Percentiles rank a stretch among this genome's conserved stretches.
Conservation (phyloP, 2,113 vertebrate genomes). For the Gasterosteus aculeatus region DNA sequence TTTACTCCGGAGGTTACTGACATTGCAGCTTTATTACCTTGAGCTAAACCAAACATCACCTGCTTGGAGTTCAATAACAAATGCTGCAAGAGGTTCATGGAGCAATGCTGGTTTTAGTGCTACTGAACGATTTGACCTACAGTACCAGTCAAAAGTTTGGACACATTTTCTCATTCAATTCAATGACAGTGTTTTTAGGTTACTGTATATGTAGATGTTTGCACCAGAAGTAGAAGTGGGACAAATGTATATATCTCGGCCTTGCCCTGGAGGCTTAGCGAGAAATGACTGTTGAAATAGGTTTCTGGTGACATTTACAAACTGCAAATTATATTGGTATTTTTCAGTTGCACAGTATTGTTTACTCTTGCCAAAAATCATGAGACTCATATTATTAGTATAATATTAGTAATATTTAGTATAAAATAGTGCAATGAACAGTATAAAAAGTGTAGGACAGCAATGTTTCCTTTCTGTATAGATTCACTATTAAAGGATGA, state of each 20-base stretch:
- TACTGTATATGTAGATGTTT: not conserved
- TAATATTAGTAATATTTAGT: too few relatives aligned
- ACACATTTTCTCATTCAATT: too few relatives aligned
- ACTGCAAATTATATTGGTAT: constrained; percentile 23
- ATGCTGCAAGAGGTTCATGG: not conserved
- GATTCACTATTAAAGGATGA: constrained; percentile 18
- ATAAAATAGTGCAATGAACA: constrained; percentile 43
- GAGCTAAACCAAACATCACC: not conserved
- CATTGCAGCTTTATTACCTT: not conserved
- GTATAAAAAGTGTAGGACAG: not conserved
- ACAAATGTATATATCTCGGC: not conserved
- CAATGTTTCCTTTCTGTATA: constrained; percentile 6
- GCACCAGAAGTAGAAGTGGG: not conserved
- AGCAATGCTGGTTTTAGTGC: not conserved
- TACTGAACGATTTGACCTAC: not conserved
- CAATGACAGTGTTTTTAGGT: too few relatives aligned
- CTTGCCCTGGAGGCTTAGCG: not conserved
- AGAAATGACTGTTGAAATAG: constrained; percentile 4
- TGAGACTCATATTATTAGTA: constrained; percentile 7
- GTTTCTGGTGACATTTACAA: constrained; percentile 42
- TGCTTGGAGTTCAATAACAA: not conserved
- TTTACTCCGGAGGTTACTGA: constrained; percentile 10
- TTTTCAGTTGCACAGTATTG: constrained; percentile 32
- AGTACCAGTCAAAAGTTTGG: too few relatives aligned
- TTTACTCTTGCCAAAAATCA: constrained; percentile 48